These are phyloP conservation scores for Parasteatoda tepidariorum DNA, from an alignment of 1,140 invertebrate genomes.

Conservation along the genomic window DNA sequence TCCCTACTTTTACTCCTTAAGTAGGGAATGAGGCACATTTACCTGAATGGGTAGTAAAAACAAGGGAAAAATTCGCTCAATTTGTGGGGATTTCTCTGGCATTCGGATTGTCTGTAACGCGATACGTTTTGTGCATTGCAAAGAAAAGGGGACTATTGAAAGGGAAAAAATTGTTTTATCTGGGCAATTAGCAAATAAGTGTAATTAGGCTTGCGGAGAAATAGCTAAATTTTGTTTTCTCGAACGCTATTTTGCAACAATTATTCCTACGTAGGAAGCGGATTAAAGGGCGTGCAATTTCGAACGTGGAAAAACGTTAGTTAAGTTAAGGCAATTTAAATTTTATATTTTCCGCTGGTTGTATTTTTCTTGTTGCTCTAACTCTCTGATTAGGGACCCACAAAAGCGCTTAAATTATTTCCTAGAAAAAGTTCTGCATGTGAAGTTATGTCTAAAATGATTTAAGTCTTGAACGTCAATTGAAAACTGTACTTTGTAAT, in stretches of 20 bases:
- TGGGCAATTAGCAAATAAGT: slow-evolving; percentile 51
- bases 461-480: not conserved
- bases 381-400: not conserved
- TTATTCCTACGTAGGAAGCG: slow-evolving; percentile 38
- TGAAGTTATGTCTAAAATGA: not conserved
- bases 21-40: too few relatives aligned
- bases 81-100: slow-evolving; percentile 9
- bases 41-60: slow-evolving; percentile 4
- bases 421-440: not conserved
- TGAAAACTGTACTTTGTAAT: too few relatives aligned
- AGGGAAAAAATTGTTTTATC: slow-evolving; percentile 14
- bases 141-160: not conserved
- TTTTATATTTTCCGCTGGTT: not conserved
- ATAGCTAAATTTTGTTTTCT: slow-evolving; percentile 27
- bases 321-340: not conserved
- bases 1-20: too few relatives aligned
- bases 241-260: slow-evolving; percentile 46
- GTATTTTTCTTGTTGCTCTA: not conserved
- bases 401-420: not conserved
- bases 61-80: slow-evolving; percentile 34
- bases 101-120: slow-evolving; percentile 45
- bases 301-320: slow-evolving; percentile 45
- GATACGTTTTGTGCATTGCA: not conserved
- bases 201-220: slow-evolving; percentile 25
- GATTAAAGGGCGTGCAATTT: slow-evolving; percentile 25